Base-by-base conservation (phyloP, 1,140 invertebrate species). In the Pseudomyrmex gracilis region DNA sequence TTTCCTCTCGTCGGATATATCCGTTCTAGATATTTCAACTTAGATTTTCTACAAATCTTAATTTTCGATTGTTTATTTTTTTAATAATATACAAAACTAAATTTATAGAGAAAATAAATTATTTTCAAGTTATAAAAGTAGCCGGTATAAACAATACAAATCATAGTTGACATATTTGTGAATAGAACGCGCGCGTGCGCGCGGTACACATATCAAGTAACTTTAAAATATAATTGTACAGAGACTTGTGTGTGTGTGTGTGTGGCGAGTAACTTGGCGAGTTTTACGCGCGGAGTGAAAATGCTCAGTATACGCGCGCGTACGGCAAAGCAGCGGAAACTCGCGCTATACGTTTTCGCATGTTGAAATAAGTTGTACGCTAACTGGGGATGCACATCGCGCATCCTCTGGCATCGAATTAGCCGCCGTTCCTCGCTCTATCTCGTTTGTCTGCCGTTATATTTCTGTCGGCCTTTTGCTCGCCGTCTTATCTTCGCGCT, bases 371-470 rank as follows among this genome's bases (percentile, higher is more conserved):
- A 82, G 80, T 86, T 77, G 85, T 86, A 83, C n/a, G 55, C 83
- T 88, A 90, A 90, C 82, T 89, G 60, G 88, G 60, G 88, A 34
- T 84, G 88, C 86, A 20, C 61, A 57, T 86, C 86, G 60, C 86
- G 60, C 64, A 88, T 88, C 78, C 83, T 60, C 82, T 80, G 74
- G 86, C 86, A 86, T 88, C 84, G 86, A 90, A 89, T 90, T 88
- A 90, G 84, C 87, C 70, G 57, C 82, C 53, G 70, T 60, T 71
- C 43, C 34, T 64, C 68, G 73, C 12, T 73, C 67, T 74, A 61
- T 68, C 45, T 71, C 57, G 47, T n/a, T 22, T 34, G 10, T 49
- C 55, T 55, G 53, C 53, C 49, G 24, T 83, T 61, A 61, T 43
- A 68, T 49, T 9, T 63, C 47, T 71, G 12, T 80, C 64, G 43